Conservation (phyloP, 2,797 vertebrate genomes). For the Thamnophis elegans region DNA sequence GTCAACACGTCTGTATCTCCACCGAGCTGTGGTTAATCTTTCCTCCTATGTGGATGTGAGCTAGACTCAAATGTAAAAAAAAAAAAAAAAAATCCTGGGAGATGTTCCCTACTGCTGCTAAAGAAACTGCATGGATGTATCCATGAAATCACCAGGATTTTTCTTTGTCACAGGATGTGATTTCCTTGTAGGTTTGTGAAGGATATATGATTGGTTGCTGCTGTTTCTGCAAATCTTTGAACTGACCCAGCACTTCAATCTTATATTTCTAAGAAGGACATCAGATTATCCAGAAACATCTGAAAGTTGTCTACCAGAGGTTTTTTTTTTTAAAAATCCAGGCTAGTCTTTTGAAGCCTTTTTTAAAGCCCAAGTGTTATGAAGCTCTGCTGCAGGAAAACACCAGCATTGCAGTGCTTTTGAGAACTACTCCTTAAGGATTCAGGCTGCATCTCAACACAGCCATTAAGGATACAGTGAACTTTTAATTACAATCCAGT, state of each 20-base stretch:
- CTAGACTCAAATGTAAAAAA: not conserved
- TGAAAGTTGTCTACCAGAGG: not conserved
- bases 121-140: not conserved
- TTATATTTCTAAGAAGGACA: not conserved
- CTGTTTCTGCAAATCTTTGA: not conserved
- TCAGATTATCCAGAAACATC: not conserved
- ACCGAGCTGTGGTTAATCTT: no score
- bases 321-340: not conserved
- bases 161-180: not conserved
- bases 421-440: not conserved
- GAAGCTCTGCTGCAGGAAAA: not conserved
- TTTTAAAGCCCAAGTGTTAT: not conserved
- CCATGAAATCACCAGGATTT: not conserved
- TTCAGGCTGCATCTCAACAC: not conserved
- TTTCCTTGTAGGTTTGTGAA: not conserved
- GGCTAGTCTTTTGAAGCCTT: not conserved
- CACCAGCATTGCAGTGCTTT: not conserved
- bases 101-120: not conserved
- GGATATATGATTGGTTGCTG: not conserved
- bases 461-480: not conserved
- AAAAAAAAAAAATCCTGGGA: no score
- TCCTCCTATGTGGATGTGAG: not conserved
- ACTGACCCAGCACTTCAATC: not conserved
- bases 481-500: not conserved
- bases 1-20: no score